Percentiles rank a stretch among this genome's conserved stretches.
Evolutionary conservation across 2,113 vertebrate species (phyloP).

Genomic region (Lophius piscatorius): DNA sequence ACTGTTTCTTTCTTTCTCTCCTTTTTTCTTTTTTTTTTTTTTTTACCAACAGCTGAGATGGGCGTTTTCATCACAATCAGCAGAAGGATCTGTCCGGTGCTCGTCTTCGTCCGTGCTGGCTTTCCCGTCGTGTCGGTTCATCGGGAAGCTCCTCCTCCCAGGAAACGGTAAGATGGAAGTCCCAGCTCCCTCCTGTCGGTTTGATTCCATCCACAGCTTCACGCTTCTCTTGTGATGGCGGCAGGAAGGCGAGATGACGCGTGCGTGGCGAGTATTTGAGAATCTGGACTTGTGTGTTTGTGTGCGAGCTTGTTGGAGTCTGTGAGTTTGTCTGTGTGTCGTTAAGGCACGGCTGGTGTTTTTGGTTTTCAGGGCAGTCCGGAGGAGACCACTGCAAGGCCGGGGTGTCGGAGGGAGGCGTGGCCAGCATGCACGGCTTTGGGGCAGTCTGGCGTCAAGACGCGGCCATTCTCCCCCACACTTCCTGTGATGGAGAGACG

Average conservation of each 20-base stretch:
- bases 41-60: conserved; percentile 40
- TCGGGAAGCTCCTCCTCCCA: too few species aligned
- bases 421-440: conserved; percentile 92
- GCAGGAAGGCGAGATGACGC: conserved; percentile 62
- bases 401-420: conserved; percentile 90
- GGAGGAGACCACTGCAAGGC: conserved; percentile 96
- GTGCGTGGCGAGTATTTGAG: too few species aligned
- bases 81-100: conserved; percentile 25
- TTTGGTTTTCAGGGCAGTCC: conserved; percentile 99
- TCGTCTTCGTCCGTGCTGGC: conserved; percentile 82
- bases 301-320: conserved; percentile 50
- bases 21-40: conserved; percentile 1
- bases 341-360: conserved; percentile 98
- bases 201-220: conserved; percentile 39
- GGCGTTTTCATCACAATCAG: conserved; percentile 56
- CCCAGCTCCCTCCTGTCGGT: too few species aligned
- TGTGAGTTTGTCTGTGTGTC: conserved; percentile 72
- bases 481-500: conserved; percentile 97
- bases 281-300: conserved; percentile 2
- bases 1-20: conserved; percentile 32
- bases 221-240: conserved; percentile 60
- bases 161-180: too few species aligned
- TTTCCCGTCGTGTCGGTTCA: conserved; percentile 77
- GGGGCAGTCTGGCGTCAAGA: conserved; percentile 95
- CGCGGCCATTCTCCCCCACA: conserved; percentile 93